Percentiles rank a stretch among this genome's conserved stretches.
Evolutionary conservation across 2,797 vertebrate species (phyloP).

Genomic region (Myotis daubentonii): DNA sequence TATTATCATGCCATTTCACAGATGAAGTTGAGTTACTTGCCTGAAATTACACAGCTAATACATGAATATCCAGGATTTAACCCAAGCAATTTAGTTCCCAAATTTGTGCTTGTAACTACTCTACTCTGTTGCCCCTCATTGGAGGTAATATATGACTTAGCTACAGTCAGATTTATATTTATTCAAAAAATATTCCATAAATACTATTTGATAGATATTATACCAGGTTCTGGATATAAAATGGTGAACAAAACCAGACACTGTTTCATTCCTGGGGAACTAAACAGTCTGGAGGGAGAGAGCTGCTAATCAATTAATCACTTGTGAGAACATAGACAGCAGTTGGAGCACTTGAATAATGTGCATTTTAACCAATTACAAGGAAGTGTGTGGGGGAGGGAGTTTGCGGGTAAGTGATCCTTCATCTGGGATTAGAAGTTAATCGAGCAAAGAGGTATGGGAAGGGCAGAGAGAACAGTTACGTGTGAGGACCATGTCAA

Average conservation of each 20-base stretch:
- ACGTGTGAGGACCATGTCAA: neutral
- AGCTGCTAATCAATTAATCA: neutral
- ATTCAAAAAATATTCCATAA: neutral
- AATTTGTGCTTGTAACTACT: neutral
- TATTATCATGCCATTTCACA: neutral
- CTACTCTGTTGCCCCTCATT: neutral
- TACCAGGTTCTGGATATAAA: neutral
- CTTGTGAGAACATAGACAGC: neutral
- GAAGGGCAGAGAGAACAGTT: neutral
- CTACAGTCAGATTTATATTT: neutral
- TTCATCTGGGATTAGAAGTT: neutral
- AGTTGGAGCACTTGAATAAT: neutral
- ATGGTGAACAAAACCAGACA: neutral
- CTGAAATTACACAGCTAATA: neutral
- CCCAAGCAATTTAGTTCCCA: neutral
- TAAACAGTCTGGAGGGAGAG: neutral
- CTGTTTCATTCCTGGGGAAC: neutral
- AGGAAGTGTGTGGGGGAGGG: neutral
- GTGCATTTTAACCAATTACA: neutral
- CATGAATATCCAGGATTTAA: neutral
- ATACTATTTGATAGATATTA: neutral
- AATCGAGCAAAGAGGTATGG: neutral
- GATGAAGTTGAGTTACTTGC: neutral
- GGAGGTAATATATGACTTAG: neutral
- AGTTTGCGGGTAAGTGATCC: neutral